Base-by-base conservation (phyloP, 1,140 invertebrate species). In the Whitmania pigra region DNA sequence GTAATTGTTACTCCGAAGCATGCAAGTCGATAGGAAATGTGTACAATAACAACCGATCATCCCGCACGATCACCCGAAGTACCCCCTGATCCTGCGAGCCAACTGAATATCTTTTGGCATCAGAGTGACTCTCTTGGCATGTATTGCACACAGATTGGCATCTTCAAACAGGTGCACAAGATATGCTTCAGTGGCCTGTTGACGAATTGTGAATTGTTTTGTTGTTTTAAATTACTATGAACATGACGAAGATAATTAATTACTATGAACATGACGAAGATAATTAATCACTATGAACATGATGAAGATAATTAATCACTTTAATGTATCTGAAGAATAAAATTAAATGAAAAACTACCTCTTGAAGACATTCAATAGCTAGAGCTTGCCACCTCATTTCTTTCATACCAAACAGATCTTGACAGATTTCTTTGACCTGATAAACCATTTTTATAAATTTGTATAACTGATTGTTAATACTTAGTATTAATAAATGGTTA, bases 111-210 rank as follows among this genome's bases (percentile, higher is more conserved):
- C 81, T 53, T 75, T 76, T 9, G 76, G 75, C 73, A 79, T 77
- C 4, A 82, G 73, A 5, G 81, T 82, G 2, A 83, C 80, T 53
- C 81, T 40, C 66, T 78, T 76, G 5, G 80, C 79, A 68, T 82
- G 80, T 27, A 82, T 76, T 25, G 79, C 73, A 57, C 79, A 82
- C 15, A 83, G 66, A 67, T 79, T 78, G 5, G 81, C 68, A 69
- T 83, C 79, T 72, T 83, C 82, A 69, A 83, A 82, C 15, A 83
- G 71, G 36, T 74, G 69, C 17, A 79, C 73, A 13, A 83, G 57
- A 71, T 79, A 83, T 2, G 75, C 74, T 73, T 82, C 81, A 17
- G 78, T 73, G 18, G 80, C 81, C 74, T 82, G 36, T 36, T 31
- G 36, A 43, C 25, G 36, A 31, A 68, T 68, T 1, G 43, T 49